Percentiles rank a stretch among this genome's conserved stretches.
Evolutionary conservation across 2,113 vertebrate genomes (phyloP).

Genomic region (Xyliphius kryptos): DNA sequence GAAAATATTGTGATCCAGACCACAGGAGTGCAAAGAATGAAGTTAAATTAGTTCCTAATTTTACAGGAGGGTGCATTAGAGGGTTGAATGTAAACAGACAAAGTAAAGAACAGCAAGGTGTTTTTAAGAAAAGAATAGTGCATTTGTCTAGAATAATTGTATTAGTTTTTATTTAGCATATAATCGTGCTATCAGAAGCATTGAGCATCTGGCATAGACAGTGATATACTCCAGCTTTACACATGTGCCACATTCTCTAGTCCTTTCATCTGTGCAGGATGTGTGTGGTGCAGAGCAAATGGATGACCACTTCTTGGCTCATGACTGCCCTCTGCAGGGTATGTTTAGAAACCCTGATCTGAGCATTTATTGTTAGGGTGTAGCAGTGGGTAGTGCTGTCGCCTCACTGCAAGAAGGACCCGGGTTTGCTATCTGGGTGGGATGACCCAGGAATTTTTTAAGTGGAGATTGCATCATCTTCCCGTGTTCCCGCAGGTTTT

Average conservation of each 20-base stretch:
- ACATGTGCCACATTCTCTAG: slow-evolving; percentile 2
- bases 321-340: slow-evolving; percentile 46
- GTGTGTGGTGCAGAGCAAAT: slow-evolving; percentile 36
- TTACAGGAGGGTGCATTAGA: slow-evolving; percentile 25
- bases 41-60: slow-evolving; percentile 19
- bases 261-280: slow-evolving; percentile 41
- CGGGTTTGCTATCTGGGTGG: too few relatives aligned
- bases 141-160: slow-evolving; percentile 6
- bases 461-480: too few relatives aligned
- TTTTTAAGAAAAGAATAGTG: slow-evolving; percentile 3
- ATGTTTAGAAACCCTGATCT: slow-evolving; percentile 36
- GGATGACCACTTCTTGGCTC: slow-evolving; percentile 22
- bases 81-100: slow-evolving; percentile 20
- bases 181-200: neutral
- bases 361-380: too few relatives aligned
- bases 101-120: slow-evolving; percentile 2
- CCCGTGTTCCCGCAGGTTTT: too few relatives aligned
- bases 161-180: neutral
- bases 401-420: too few relatives aligned
- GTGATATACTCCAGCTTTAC: slow-evolving; percentile 7
- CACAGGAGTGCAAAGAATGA: slow-evolving; percentile 38
- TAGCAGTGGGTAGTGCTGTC: too few relatives aligned
- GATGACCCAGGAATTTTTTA: too few relatives aligned
- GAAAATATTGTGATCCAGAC: slow-evolving; percentile 39
- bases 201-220: slow-evolving; percentile 6